Evolutionary conservation across 2,113 vertebrate species (phyloP).

Genomic region (Sander vitreus): DNA sequence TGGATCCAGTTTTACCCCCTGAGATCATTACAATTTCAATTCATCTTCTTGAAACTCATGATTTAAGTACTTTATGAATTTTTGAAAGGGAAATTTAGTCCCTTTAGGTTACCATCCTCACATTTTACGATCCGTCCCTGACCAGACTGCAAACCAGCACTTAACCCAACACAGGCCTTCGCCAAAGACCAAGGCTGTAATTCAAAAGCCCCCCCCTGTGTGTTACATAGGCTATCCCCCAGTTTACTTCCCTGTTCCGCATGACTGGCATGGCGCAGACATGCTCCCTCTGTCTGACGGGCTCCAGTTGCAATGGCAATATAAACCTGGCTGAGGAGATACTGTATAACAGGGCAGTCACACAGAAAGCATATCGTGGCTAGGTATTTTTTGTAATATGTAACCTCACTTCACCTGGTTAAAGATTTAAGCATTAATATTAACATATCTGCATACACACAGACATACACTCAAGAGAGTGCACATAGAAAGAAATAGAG

Average conservation of each 20-base stretch:
- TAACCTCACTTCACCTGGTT: neutral
- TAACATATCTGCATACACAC: neutral
- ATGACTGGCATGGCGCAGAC: constrained; percentile 71
- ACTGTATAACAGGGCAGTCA: constrained; percentile 28
- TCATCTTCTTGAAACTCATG: constrained; percentile 35
- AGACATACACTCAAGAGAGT: neutral
- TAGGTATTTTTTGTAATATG: neutral
- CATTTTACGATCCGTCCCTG: constrained; percentile 57
- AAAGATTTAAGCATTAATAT: neutral
- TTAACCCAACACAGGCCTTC: constrained; percentile 66
- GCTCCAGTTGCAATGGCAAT: constrained; percentile 59
- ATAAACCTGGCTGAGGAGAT: constrained; percentile 64
- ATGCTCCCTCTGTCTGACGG: constrained; percentile 51
- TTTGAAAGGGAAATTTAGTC: constrained; percentile 37
- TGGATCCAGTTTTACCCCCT: constrained; percentile 10
- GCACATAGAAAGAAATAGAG: constrained; percentile 8
- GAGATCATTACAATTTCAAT: constrained; percentile 40
- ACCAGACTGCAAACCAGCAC: constrained; percentile 57
- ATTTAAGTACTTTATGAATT: constrained; percentile 46
- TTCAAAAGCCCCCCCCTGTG: constrained; percentile 63
- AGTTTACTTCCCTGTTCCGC: constrained; percentile 69
- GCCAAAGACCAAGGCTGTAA: constrained; percentile 61
- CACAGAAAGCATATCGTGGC: neutral
- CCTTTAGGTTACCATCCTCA: constrained; percentile 43
- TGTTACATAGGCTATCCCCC: constrained; percentile 55